Conservation (phyloP, 2,888 invertebrate species). For the Zygaena filipendulae region DNA sequence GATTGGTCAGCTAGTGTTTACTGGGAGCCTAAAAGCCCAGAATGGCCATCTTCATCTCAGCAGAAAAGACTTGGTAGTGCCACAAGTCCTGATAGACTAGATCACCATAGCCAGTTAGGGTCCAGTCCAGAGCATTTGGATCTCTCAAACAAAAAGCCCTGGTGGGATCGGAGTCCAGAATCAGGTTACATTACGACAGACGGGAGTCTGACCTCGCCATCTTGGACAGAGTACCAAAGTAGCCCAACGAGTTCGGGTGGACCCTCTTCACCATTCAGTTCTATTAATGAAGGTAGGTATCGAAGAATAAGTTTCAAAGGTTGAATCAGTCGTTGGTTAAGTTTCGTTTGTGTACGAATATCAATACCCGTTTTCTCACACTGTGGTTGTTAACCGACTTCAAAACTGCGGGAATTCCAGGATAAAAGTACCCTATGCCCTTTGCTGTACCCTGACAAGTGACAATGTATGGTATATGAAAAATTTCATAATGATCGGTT, state of each 20-base stretch:
- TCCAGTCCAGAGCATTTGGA: slow-evolving; percentile 43
- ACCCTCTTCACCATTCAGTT: slow-evolving; percentile 56
- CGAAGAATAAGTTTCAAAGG: too few relatives aligned
- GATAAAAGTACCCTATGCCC: too few relatives aligned
- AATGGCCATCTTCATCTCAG: slow-evolving; percentile 35
- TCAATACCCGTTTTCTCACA: too few relatives aligned
- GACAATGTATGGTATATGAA: too few relatives aligned
- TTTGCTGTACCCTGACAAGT: too few relatives aligned
- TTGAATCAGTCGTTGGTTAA: too few relatives aligned
- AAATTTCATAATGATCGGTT: too few relatives aligned
- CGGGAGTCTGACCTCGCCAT: slow-evolving; percentile 36
- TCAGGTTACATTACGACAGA: slow-evolving; percentile 46
- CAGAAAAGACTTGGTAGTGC: slow-evolving; percentile 27
- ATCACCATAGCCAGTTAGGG: slow-evolving; percentile 46
- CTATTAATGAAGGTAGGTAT: slow-evolving; percentile 36
- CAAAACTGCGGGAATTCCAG: too few relatives aligned
- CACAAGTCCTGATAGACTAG: slow-evolving; percentile 38
- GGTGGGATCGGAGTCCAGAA: slow-evolving; percentile 56
- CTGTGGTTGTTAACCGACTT: too few relatives aligned
- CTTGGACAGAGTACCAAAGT: slow-evolving; percentile 60
- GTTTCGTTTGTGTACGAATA: not conserved
- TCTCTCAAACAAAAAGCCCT: slow-evolving; percentile 28
- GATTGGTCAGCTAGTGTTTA: slow-evolving; percentile 56
- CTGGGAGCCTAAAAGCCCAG: slow-evolving; percentile 56
- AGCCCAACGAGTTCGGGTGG: slow-evolving; percentile 63